Percentiles rank a stretch among this genome's conserved stretches.
Conservation (phyloP, 2,888 invertebrate genomes). For the Callosobruchus maculatus region DNA sequence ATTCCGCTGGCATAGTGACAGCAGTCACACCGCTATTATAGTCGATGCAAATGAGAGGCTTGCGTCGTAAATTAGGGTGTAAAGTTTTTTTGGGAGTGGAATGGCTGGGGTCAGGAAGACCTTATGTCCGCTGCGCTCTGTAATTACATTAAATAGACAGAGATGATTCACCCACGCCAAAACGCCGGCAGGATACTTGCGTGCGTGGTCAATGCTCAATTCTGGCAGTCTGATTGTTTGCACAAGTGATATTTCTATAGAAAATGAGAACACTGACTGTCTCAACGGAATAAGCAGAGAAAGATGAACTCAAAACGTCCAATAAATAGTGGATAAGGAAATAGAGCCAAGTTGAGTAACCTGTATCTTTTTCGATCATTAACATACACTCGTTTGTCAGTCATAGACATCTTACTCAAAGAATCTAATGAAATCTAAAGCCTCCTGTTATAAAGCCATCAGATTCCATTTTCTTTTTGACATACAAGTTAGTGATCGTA, state of each 20-base stretch:
- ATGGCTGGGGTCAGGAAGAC: background rate
- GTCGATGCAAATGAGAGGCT: constrained; percentile 31
- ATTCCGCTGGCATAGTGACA: background rate
- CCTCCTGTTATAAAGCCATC: too few relatives aligned
- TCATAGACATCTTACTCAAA: too few relatives aligned
- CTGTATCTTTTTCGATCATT: too few relatives aligned
- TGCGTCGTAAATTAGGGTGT: constrained; percentile 28
- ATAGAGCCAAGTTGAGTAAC: too few relatives aligned
- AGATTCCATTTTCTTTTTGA: too few relatives aligned
- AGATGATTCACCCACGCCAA: background rate
- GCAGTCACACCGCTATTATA: background rate
- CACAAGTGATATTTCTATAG: background rate
- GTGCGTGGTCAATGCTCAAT: background rate
- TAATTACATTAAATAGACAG: background rate
- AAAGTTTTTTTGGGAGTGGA: constrained; percentile 32
- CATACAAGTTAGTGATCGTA: too few relatives aligned
- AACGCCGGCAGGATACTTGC: background rate
- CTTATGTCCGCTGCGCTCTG: background rate
- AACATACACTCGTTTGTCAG: too few relatives aligned
- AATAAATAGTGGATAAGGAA: too few relatives aligned
- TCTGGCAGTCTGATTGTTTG: background rate
- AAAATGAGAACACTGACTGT: too few relatives aligned
- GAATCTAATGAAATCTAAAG: too few relatives aligned
- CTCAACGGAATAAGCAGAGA: too few relatives aligned
- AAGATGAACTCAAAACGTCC: too few relatives aligned